Base-by-base conservation (phyloP, 1,140 invertebrate genomes). In the Drosophila ohnishii region DNA sequence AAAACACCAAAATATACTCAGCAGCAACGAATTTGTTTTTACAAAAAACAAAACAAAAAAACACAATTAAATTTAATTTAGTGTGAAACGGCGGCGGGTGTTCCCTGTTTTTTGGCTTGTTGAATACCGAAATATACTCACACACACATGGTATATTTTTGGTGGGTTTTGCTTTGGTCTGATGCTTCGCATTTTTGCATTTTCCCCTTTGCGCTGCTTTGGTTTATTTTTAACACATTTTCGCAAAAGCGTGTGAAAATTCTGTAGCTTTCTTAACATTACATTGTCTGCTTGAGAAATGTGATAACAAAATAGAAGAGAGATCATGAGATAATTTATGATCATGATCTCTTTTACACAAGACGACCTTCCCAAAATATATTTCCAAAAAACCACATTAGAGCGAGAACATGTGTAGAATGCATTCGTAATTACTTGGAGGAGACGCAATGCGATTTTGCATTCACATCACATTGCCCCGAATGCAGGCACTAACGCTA, bases 141-240 rank as follows among this genome's bases (percentile, higher is more conserved):
- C 14, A 50, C 19, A 47, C 35, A 37, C 48, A 32, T 22, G 45
- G 45, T 48, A 19, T 39, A 60, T 37, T 39, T 47, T 50, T 48
- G 25, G 10, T 53, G 9, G 53, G 34, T 61, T 80, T 80, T 82
- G 79, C 79, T 82, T 82, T 82, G 79, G 63, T 82, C 79, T 39
- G 25, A 4, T 30, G 50, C 45, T 82, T 82, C 79, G 78, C 74
- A 77, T 78, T 71, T 75, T 78, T 57, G 57, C 59, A 64, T 58
- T 80, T 76, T 53, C 13, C 44, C 25, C 61, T 56, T 58, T 75
- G 40, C 51, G 19, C 10, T 78, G 74, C 79, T 82, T 82, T 57
- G 56, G 60, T 67, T 74, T 82, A 82, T 82, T 82, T 82, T 74
- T 82, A 80, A 80, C 34, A 74, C 48, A 59, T 65, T 81, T 61